Evolutionary conservation across 2,113 vertebrate genomes (phyloP).

Genomic region (Notarius quadriscutis): DNA sequence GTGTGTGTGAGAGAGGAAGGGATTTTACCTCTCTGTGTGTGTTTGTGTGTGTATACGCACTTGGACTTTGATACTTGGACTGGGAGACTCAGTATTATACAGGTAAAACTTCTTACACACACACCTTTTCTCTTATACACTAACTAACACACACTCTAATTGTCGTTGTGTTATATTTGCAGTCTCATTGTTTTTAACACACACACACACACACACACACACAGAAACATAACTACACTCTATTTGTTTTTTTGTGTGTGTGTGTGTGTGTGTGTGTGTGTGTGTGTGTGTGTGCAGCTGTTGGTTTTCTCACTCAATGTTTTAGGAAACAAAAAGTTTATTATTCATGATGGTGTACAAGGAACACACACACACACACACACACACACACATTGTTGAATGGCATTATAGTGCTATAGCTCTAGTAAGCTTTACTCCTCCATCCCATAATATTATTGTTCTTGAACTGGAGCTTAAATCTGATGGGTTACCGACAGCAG

Average conservation of each 20-base stretch:
- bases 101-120: conserved; percentile 15
- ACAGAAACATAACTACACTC: background rate
- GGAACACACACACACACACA: background rate
- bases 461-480: background rate
- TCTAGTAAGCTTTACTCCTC: background rate
- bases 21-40: conserved; percentile 14
- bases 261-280: background rate
- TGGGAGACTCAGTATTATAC: background rate
- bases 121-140: background rate
- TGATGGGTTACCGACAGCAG: background rate
- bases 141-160: background rate
- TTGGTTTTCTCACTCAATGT: too few relatives aligned
- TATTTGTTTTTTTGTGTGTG: too few relatives aligned
- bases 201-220: background rate
- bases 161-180: background rate
- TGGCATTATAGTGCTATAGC: background rate
- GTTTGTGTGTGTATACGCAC: conserved; percentile 2
- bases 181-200: background rate
- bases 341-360: too few relatives aligned
- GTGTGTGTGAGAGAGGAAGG: background rate
- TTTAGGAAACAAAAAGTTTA: too few relatives aligned
- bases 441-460: background rate
- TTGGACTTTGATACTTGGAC: conserved; percentile 30
- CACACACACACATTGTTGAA: background rate
- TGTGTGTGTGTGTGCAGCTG: background rate